Evolutionary conservation across 2,888 invertebrate species (phyloP).

Genomic region (Pasiphila rectangulata): DNA sequence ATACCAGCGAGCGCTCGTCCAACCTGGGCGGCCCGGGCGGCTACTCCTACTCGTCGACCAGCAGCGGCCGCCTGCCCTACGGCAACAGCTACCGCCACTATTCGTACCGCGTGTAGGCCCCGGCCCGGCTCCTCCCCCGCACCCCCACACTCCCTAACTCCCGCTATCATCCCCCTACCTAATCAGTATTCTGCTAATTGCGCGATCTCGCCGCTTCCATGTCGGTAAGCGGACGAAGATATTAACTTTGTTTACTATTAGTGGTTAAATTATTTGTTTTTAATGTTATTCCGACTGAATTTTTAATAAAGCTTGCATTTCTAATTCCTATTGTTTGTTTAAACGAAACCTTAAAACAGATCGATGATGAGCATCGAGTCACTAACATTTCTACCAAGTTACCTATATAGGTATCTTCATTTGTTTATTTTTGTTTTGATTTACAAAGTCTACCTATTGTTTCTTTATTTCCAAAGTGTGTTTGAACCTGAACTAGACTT

Average conservation of each 20-base stretch:
- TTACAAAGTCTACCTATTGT: constrained; percentile 10
- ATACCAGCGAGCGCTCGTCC: constrained; percentile 87
- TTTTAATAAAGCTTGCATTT: constrained; percentile 80
- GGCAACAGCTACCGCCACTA: constrained; percentile 92
- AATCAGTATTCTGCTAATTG: constrained; percentile 62
- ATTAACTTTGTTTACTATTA: constrained; percentile 59
- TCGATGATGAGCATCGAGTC: constrained; percentile 67
- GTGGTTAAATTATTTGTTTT: constrained; percentile 54
- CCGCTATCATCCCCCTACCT: constrained; percentile 48
- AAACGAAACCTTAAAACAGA: constrained; percentile 46
- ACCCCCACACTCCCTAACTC: constrained; percentile 38
- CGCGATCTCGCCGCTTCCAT: constrained; percentile 72
- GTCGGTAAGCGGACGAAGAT: constrained; percentile 65
- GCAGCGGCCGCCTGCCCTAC: constrained; percentile 90
- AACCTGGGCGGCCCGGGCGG: constrained; percentile 89
- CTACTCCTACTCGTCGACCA: constrained; percentile 90
- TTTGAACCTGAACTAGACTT: neutral
- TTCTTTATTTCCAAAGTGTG: constrained; percentile 17
- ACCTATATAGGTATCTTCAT: too few relatives aligned
- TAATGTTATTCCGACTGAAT: constrained; percentile 67
- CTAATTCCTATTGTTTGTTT: constrained; percentile 63
- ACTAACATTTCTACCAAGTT: constrained; percentile 51
- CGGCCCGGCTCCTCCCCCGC: constrained; percentile 45
- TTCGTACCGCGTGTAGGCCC: constrained; percentile 90
- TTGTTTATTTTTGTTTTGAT: constrained; percentile 34